A percentile compares a stretch with the other conserved stretches of the same genome.
Conservation (phyloP, 2,797 vertebrate genomes). For the Hemibagrus guttatus region DNA sequence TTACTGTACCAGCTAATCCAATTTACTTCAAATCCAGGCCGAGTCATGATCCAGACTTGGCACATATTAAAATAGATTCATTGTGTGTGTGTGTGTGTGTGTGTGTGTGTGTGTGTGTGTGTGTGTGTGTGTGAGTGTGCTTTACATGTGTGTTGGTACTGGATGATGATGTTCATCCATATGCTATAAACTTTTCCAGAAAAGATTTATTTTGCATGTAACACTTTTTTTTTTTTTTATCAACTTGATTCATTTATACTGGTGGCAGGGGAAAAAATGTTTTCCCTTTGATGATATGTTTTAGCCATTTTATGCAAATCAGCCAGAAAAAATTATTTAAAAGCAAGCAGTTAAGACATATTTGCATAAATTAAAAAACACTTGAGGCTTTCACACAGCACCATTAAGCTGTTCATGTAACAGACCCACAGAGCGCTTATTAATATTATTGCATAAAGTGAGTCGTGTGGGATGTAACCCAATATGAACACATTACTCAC, state of each 20-base stretch:
- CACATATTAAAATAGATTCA: conserved; percentile 52
- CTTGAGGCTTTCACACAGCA: not conserved
- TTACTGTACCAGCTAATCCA: conserved; percentile 57
- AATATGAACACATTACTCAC: not conserved
- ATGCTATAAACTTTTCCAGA: not conserved
- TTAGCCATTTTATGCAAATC: conserved; percentile 26
- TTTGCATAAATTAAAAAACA: conserved; percentile 24
- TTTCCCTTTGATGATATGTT: not conserved
- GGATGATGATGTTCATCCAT: conserved; percentile 12
- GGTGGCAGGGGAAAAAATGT: not conserved
- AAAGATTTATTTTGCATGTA: not conserved
- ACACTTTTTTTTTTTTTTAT: not conserved
- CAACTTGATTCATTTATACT: not conserved
- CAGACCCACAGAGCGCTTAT: not conserved
- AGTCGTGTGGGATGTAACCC: not conserved
- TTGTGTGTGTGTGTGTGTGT: not conserved
- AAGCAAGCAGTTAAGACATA: conserved; percentile 18
- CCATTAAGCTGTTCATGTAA: conserved; percentile 13
- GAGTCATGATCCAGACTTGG: conserved; percentile 53
- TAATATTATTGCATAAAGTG: not conserved
- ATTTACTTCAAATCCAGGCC: conserved; percentile 56
- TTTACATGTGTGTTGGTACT: not conserved
- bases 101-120: too few species aligned
- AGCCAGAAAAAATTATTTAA: conserved; percentile 4
- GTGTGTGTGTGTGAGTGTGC: too few species aligned